Conservation (phyloP, 2,888 invertebrate genomes). For the Sympetrum striolatum region DNA sequence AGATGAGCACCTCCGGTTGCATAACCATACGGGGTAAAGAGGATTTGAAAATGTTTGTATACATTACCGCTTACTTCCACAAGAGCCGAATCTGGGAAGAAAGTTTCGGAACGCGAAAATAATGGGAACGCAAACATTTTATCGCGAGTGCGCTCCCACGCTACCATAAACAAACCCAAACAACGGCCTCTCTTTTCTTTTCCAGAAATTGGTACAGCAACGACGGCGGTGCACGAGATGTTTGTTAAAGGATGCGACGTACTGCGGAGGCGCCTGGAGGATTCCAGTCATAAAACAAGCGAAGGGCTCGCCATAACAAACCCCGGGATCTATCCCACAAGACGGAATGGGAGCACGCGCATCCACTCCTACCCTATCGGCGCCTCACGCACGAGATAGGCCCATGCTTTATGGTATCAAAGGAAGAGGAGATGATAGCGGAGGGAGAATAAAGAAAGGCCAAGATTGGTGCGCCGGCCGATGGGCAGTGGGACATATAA, state of each 20-base stretch:
- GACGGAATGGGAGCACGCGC: background rate
- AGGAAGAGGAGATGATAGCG: background rate
- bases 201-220: background rate
- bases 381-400: slow-evolving; percentile 24
- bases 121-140: no score
- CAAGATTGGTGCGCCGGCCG: background rate
- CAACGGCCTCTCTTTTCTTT: background rate
- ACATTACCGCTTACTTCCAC: no score
- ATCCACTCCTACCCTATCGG: background rate
- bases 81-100: no score
- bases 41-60: no score
- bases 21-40: no score
- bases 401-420: background rate
- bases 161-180: no score
- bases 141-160: no score
- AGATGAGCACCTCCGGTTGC: no score
- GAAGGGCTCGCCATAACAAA: background rate
- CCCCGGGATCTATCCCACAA: background rate
- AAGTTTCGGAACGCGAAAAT: no score
- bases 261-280: background rate
- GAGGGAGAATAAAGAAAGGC: background rate
- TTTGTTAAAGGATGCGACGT: background rate
- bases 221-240: background rate
- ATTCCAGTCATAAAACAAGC: background rate
- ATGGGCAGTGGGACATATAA: background rate